phyloP scores from a whole-genome alignment of 2,888 invertebrate genomes.

The Apamea monoglypha region DNA sequence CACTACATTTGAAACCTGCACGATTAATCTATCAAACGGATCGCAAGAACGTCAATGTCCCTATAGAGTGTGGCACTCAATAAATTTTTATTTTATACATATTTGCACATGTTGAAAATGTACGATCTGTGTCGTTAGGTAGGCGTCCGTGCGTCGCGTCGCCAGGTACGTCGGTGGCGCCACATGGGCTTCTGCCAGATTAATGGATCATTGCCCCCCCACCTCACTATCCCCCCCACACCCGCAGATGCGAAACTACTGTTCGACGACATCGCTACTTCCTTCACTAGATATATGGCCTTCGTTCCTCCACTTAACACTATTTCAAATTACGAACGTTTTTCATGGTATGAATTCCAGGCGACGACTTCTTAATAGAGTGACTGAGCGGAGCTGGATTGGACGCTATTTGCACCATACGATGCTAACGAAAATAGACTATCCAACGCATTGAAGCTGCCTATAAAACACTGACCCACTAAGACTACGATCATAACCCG shows the following conservation, averaged over 20 bases:
- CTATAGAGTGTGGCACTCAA: conserved; percentile 59
- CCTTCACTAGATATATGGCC: conserved; percentile 83
- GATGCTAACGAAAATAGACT: conserved; percentile 67
- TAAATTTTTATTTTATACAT: conserved; percentile 71
- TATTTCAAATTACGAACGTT: conserved; percentile 65
- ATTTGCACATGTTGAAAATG: conserved; percentile 83
- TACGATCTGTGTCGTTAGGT: conserved; percentile 86
- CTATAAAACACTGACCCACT: conserved; percentile 83
- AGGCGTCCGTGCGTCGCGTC: conserved; percentile 89
- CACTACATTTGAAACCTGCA: neutral
- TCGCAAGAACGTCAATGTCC: conserved; percentile 48
- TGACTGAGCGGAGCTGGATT: conserved; percentile 28
- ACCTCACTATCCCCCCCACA: conserved; percentile 74
- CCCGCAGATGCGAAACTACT: conserved; percentile 86
- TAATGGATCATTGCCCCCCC: conserved; percentile 95
- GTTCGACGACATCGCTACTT: conserved; percentile 85
- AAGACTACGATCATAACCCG: conserved; percentile 78
- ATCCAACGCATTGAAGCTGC: conserved; percentile 66
- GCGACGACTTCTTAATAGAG: conserved; percentile 59
- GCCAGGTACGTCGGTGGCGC: conserved; percentile 91
- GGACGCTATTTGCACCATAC: conserved; percentile 69
- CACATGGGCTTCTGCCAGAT: conserved; percentile 95
- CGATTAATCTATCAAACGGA: conserved; percentile 33
- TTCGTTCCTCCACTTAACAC: conserved; percentile 80
- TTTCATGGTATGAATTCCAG: conserved; percentile 49